Evolutionary conservation across 2,888 invertebrate genomes (phyloP).

Genomic region (Celastrina argiolus): DNA sequence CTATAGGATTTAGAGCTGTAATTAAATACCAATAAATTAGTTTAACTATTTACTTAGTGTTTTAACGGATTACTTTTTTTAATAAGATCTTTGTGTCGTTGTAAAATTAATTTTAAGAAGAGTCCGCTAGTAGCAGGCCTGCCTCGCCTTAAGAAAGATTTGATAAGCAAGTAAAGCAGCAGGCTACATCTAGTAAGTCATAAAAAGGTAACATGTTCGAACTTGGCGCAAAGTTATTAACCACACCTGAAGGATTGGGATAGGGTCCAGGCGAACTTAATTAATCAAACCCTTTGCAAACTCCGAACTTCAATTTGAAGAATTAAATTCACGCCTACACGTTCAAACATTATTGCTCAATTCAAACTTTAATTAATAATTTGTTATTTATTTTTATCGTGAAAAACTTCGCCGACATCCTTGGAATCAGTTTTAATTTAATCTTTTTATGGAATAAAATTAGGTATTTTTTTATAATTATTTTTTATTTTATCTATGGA

Average conservation of each 20-base stretch:
- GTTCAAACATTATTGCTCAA: constrained; percentile 23
- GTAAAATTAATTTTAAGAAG: no score
- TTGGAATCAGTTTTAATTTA: neutral
- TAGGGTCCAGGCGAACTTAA: constrained; percentile 29
- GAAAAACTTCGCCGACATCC: neutral
- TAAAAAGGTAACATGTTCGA: constrained; percentile 8
- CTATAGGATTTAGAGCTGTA: no score
- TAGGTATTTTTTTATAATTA: no score
- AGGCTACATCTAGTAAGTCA: neutral
- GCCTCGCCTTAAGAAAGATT: neutral
- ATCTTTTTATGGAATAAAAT: no score
- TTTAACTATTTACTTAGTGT: no score
- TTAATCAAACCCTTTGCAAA: constrained; percentile 28
- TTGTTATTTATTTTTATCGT: constrained; percentile 11
- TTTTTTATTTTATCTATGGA: no score
- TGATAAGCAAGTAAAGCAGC: neutral
- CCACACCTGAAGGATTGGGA: constrained; percentile 28
- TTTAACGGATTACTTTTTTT: no score
- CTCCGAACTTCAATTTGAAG: constrained; percentile 27
- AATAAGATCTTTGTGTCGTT: no score
- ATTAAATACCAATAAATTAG: no score
- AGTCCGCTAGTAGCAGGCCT: no score
- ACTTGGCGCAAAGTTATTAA: constrained; percentile 7
- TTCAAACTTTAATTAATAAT: constrained; percentile 20
- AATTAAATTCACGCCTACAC: constrained; percentile 35